phyloP scores from a whole-genome alignment of 1,140 invertebrate genomes.

The Drosophila orena region DNA sequence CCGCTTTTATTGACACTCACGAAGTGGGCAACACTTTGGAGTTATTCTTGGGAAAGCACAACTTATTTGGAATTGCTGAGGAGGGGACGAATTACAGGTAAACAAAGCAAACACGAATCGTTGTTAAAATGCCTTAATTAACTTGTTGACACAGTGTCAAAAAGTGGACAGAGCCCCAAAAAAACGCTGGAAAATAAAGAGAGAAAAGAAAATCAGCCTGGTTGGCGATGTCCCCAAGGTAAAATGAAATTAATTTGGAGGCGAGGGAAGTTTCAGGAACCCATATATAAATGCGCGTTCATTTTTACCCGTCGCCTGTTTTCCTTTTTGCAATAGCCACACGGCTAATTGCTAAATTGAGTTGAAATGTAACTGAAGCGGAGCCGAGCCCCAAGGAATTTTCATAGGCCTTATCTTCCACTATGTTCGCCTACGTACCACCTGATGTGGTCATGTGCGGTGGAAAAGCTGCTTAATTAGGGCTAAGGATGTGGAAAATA shows the following conservation, averaged over 20 bases:
- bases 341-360: slow-evolving; percentile 56
- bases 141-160: slow-evolving; percentile 72
- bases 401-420: background rate
- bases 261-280: slow-evolving; percentile 5
- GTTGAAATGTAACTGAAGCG: slow-evolving; percentile 40
- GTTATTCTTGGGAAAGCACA: background rate
- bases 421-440: slow-evolving; percentile 5
- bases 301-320: slow-evolving; percentile 61
- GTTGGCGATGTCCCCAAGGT: slow-evolving; percentile 44
- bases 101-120: slow-evolving; percentile 56
- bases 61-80: slow-evolving; percentile 11
- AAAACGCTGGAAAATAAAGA: background rate
- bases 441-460: slow-evolving; percentile 17
- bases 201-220: slow-evolving; percentile 4
- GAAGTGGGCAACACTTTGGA: slow-evolving; percentile 9
- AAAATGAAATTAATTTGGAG: slow-evolving; percentile 70
- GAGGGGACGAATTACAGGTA: background rate
- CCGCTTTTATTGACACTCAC: slow-evolving; percentile 36
- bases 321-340: slow-evolving; percentile 45
- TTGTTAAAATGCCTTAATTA: slow-evolving; percentile 80
- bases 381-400: background rate
- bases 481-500: slow-evolving; percentile 14
- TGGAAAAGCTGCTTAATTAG: slow-evolving; percentile 70
- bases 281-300: slow-evolving; percentile 8
- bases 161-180: slow-evolving; percentile 29